Conservation (phyloP, 2,888 invertebrate genomes). For the Nipponacmea schrenckii region DNA sequence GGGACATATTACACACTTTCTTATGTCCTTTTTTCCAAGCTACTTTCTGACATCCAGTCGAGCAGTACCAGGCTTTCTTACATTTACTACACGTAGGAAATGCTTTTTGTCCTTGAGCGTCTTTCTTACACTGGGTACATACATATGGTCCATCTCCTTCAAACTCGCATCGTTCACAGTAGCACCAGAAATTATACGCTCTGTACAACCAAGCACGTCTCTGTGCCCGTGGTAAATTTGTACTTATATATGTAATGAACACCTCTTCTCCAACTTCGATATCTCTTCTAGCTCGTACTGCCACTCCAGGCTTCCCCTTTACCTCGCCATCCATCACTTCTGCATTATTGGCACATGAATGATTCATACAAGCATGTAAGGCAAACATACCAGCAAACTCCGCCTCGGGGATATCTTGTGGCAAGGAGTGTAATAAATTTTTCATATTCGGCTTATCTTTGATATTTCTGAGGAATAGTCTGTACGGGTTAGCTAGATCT, state of each 20-base stretch:
- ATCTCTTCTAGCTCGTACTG: constrained; percentile 15
- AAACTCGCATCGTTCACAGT: constrained; percentile 47
- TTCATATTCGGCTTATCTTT: constrained; percentile 29
- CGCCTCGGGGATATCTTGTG: constrained; percentile 44
- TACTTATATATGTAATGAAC: constrained; percentile 48
- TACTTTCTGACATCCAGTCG: constrained; percentile 46
- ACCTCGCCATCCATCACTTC: constrained; percentile 40
- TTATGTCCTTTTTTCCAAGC: constrained; percentile 58
- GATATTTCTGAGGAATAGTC: constrained; percentile 35
- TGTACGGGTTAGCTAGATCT: constrained; percentile 42
- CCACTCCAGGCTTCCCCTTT: constrained; percentile 37
- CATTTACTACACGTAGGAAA: constrained; percentile 48
- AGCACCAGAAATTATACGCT: constrained; percentile 56
- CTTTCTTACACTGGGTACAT: constrained; percentile 45
- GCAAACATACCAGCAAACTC: constrained; percentile 56
- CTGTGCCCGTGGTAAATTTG: constrained; percentile 35
- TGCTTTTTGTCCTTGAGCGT: constrained; percentile 29
- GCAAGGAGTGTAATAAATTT: constrained; percentile 25
- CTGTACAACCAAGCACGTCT: constrained; percentile 45
- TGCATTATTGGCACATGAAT: constrained; percentile 53
- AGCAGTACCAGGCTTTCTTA: constrained; percentile 54
- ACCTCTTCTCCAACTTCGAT: constrained; percentile 39
- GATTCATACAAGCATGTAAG: constrained; percentile 55
- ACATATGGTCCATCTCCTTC: constrained; percentile 46
- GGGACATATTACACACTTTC: constrained; percentile 45